Percentiles rank a stretch among this genome's conserved stretches.
These are phyloP conservation scores for Platycercus adscitus DNA, from an alignment of 2,113 vertebrate genomes.

Conservation along the genomic window DNA sequence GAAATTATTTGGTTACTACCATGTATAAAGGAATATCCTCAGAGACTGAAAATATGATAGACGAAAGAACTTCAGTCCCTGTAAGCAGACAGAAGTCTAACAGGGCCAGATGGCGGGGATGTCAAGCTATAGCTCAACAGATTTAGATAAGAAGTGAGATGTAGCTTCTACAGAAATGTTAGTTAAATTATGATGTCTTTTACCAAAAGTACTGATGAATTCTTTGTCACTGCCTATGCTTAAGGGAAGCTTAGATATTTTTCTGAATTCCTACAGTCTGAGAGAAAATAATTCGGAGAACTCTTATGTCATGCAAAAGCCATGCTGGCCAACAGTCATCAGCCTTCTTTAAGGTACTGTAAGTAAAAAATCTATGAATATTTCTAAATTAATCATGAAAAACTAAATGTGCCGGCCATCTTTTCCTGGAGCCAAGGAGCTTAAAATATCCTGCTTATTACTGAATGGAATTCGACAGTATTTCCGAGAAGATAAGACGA, in stretches of 20 bases:
- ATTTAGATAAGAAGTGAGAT: background rate
- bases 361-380: background rate
- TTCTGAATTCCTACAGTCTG: background rate
- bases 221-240: background rate
- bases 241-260: background rate
- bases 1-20: background rate
- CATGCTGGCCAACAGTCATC: background rate
- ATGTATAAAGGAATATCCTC: background rate
- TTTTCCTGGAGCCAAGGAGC: background rate
- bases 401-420: background rate
- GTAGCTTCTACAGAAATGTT: background rate
- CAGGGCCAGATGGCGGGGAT: background rate
- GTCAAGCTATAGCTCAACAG: background rate
- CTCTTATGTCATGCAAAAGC: background rate
- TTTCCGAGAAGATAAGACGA: slow-evolving; percentile 9
- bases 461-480: background rate
- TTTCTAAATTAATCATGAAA: background rate
- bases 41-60: background rate
- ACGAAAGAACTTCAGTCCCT: background rate
- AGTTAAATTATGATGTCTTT: background rate
- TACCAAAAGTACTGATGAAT: background rate
- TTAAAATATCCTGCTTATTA: background rate
- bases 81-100: background rate
- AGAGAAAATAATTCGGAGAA: background rate
- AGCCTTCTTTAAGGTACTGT: background rate